phyloP scores from a whole-genome alignment of 2,888 invertebrate species.

The Nymphalis urticae region DNA sequence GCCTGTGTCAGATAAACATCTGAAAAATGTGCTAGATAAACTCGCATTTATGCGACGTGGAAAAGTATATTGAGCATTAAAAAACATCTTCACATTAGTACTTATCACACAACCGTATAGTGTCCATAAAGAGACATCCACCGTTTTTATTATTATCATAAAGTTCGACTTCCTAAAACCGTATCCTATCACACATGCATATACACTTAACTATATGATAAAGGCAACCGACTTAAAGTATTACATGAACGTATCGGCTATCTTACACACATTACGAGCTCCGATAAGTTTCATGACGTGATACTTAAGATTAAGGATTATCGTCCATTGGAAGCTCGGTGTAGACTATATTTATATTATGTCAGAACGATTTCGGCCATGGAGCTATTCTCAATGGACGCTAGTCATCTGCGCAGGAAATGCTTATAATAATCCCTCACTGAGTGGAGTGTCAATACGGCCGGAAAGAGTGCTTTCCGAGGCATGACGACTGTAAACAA shows the following conservation, averaged over 20 bases:
- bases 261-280: background rate
- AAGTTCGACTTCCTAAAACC: background rate
- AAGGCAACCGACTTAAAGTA: background rate
- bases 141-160: background rate
- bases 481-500: no score
- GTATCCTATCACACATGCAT: background rate
- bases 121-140: background rate
- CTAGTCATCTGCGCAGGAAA: no score
- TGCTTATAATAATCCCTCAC: no score
- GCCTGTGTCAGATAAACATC: no score
- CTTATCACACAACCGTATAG: no score
- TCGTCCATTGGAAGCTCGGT: background rate
- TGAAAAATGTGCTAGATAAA: no score
- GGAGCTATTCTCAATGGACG: no score
- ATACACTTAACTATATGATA: background rate
- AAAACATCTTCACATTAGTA: no score
- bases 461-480: no score
- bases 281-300: constrained; percentile 6
- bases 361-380: no score
- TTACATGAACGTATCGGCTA: background rate
- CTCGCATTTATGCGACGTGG: no score
- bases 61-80: background rate
- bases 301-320: constrained; percentile 1
- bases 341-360: background rate
- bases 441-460: no score